Percentiles rank a stretch among this genome's conserved stretches.
phyloP scores from a whole-genome alignment of 1,140 invertebrate species.

The Stenopsyche tienmushanensis region DNA sequence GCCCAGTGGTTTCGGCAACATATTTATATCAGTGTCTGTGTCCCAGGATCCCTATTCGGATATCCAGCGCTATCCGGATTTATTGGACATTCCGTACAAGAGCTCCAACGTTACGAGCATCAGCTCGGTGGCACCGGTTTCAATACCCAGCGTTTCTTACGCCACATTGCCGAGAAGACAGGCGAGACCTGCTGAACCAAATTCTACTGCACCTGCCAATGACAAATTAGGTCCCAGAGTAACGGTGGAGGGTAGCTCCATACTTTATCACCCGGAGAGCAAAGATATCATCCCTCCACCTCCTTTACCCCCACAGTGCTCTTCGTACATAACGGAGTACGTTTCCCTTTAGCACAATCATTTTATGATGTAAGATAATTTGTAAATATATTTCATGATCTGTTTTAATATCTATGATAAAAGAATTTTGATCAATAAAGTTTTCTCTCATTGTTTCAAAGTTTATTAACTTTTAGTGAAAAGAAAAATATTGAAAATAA shows the following conservation, averaged over 20 bases:
- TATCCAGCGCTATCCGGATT: conserved; percentile 71
- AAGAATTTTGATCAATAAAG: conserved; percentile 33
- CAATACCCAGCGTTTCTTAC: conserved; percentile 54
- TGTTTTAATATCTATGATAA: conserved; percentile 23
- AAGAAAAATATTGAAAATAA: conserved; percentile 4
- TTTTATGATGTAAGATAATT: conserved; percentile 17
- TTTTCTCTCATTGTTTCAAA: conserved; percentile 36
- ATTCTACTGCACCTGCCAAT: conserved; percentile 64
- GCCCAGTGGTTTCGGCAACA: conserved; percentile 60
- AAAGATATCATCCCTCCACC: conserved; percentile 32
- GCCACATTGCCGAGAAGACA: conserved; percentile 61
- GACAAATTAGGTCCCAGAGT: conserved; percentile 88
- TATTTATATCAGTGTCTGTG: conserved; percentile 73
- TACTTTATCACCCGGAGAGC: conserved; percentile 72
- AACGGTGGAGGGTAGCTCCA: conserved; percentile 81
- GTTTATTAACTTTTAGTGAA: conserved; percentile 30
- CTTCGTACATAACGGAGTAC: conserved; percentile 35
- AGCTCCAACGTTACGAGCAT: conserved; percentile 53
- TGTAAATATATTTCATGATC: conserved; percentile 34
- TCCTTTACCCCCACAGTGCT: conserved; percentile 32
- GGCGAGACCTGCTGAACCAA: conserved; percentile 51
- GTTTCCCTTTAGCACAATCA: conserved; percentile 40
- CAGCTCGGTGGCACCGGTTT: conserved; percentile 28
- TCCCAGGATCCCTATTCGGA: conserved; percentile 64
- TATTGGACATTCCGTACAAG: conserved; percentile 70